A percentile compares a stretch with the other conserved stretches of the same genome.
These are phyloP conservation scores for Macrocentrus cingulum DNA, from an alignment of 1,140 invertebrate genomes.

Conservation along the genomic window DNA sequence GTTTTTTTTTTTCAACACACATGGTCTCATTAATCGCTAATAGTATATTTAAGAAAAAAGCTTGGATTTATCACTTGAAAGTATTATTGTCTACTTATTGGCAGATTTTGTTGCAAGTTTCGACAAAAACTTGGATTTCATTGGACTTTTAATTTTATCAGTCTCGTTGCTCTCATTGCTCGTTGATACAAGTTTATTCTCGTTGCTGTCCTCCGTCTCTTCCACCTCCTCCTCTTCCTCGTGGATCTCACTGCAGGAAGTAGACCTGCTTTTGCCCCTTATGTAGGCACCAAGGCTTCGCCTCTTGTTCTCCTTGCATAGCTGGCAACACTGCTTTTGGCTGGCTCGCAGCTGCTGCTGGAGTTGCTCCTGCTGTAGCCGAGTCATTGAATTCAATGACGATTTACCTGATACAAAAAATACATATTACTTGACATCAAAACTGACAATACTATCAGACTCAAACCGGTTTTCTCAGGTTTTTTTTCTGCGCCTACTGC, in stretches of 20 bases:
- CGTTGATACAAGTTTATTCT: too few relatives aligned
- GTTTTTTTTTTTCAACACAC: too few relatives aligned
- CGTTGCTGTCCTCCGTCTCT: not conserved
- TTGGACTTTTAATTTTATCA: not conserved
- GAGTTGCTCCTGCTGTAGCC: constrained; percentile 31
- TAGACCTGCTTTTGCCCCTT: constrained; percentile 56
- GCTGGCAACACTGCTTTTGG: constrained; percentile 57
- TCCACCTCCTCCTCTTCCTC: constrained; percentile 61
- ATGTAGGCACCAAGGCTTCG: constrained; percentile 60
- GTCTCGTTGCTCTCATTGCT: constrained; percentile 8
- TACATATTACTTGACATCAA: not conserved
- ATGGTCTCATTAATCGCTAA: too few relatives aligned
- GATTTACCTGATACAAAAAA: constrained; percentile 45
- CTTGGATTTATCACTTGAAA: not conserved
- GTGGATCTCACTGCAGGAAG: constrained; percentile 58
- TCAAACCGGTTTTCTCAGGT: not conserved
- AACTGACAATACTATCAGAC: too few relatives aligned
- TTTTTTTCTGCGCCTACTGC: not conserved
- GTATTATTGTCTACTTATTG: not conserved
- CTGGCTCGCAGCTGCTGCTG: constrained; percentile 30
- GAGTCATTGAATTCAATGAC: constrained; percentile 35
- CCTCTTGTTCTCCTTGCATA: constrained; percentile 63
- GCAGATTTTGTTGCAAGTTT: constrained; percentile 13
- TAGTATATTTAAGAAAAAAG: too few relatives aligned
- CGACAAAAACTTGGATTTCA: not conserved